Evolutionary conservation across 2,888 invertebrate species (phyloP).

Genomic region (Limnephilus marmoratus): DNA sequence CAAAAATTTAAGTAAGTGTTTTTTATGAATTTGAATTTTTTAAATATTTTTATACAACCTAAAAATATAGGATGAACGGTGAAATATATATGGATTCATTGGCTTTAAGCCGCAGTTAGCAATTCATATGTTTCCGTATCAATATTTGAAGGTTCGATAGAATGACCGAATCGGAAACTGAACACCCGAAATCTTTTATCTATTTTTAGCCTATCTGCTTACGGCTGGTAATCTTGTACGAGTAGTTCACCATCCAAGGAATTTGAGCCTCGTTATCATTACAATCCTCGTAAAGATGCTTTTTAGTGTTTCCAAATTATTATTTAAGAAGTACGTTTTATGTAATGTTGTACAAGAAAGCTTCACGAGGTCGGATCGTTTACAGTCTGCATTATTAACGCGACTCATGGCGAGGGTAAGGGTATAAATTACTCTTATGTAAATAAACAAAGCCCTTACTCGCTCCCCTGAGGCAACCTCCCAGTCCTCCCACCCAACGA

Average conservation of each 20-base stretch:
- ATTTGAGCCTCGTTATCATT: neutral
- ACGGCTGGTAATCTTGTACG: neutral
- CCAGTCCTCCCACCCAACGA: neutral
- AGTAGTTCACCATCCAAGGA: neutral
- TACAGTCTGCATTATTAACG: slow-evolving; percentile 51
- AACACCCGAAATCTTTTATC: too few relatives aligned
- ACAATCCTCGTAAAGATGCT: slow-evolving; percentile 10
- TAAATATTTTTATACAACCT: too few relatives aligned
- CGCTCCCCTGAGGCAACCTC: neutral
- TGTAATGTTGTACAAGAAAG: neutral
- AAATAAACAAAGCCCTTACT: slow-evolving; percentile 48
- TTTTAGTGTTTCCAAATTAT: slow-evolving; percentile 37
- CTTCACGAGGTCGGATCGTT: slow-evolving; percentile 42
- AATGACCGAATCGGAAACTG: too few relatives aligned
- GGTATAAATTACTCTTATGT: slow-evolving; percentile 52
- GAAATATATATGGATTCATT: too few relatives aligned
- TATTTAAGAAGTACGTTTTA: slow-evolving; percentile 20
- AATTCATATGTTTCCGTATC: too few relatives aligned
- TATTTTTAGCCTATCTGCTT: too few relatives aligned
- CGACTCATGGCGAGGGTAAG: neutral
- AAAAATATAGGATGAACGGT: too few relatives aligned
- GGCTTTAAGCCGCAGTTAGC: too few relatives aligned
- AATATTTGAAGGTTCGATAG: too few relatives aligned
- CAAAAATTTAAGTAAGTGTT: too few relatives aligned
- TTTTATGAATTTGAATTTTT: too few relatives aligned